phyloP scores from a whole-genome alignment of 2,888 invertebrate species.

The Marasmarcha lunaedactyla region DNA sequence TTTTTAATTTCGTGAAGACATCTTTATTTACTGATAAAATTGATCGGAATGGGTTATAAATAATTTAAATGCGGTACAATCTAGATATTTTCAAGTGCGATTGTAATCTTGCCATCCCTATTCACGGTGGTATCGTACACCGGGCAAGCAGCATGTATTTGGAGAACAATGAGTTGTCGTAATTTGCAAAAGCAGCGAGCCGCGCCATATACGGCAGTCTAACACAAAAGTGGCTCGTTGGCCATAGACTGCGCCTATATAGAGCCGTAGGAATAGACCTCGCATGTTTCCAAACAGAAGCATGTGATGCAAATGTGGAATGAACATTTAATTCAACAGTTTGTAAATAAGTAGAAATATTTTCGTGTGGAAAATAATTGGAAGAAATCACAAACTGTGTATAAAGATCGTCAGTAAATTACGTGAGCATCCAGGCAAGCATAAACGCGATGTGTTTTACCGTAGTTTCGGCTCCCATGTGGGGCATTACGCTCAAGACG shows the following conservation, averaged over 20 bases:
- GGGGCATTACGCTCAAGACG: constrained; percentile 60
- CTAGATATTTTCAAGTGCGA: constrained; percentile 2
- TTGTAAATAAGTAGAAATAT: no score
- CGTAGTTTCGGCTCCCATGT: constrained; percentile 40
- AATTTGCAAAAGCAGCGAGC: constrained; percentile 60
- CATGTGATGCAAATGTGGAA: no score
- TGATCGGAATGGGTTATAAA: background rate
- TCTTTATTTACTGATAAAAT: background rate
- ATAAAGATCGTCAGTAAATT: constrained; percentile 29
- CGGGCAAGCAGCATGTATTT: constrained; percentile 26
- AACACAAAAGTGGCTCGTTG: constrained; percentile 3
- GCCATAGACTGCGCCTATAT: background rate
- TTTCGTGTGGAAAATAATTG: no score
- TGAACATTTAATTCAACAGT: no score
- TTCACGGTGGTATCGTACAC: constrained; percentile 19
- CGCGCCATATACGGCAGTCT: constrained; percentile 37
- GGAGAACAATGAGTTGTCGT: constrained; percentile 58
- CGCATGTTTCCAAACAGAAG: no score
- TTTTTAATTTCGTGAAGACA: background rate
- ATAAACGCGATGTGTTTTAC: constrained; percentile 27
- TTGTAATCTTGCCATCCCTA: constrained; percentile 15
- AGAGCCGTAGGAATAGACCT: no score
- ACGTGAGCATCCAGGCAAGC: constrained; percentile 24
- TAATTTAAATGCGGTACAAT: constrained; percentile 1
- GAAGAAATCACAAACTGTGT: no score